These are phyloP conservation scores for Dermochelys coriacea DNA, from an alignment of 2,797 vertebrate species.

Conservation along the genomic window DNA sequence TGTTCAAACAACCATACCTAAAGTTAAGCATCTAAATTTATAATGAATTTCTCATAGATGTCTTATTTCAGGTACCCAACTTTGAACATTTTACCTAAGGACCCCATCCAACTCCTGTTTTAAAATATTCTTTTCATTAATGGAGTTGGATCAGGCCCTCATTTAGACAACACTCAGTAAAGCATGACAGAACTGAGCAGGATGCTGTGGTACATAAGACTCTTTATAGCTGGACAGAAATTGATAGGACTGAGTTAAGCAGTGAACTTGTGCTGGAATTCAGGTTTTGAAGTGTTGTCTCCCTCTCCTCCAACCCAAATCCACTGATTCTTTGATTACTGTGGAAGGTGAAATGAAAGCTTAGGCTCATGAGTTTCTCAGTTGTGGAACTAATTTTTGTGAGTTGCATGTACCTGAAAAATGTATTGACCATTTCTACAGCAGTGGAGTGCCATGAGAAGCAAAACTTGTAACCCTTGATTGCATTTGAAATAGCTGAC, in stretches of 20 bases:
- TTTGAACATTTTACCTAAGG: neutral
- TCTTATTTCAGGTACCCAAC: rapidly evolving
- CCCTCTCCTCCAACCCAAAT: neutral
- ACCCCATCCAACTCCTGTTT: rapidly evolving
- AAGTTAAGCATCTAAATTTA: neutral
- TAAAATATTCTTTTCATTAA: neutral
- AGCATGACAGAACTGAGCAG: no score
- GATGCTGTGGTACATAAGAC: rapidly evolving
- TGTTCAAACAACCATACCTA: neutral
- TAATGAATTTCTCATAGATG: rapidly evolving
- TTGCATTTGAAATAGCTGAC: neutral
- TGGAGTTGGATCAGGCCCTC: neutral
- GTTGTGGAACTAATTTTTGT: neutral
- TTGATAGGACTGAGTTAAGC: neutral
- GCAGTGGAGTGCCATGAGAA: rapidly evolving
- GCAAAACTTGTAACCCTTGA: neutral
- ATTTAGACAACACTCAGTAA: neutral
- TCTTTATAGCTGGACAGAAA: rapidly evolving
- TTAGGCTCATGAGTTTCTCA: neutral
- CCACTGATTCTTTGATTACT: neutral
- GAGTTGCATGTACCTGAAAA: neutral
- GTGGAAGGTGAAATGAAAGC: neutral
- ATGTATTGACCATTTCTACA: rapidly evolving
- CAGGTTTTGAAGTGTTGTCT: rapidly evolving
- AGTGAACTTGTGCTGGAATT: neutral